Conservation (phyloP, 2,113 vertebrate species). For the Uria aalge region DNA sequence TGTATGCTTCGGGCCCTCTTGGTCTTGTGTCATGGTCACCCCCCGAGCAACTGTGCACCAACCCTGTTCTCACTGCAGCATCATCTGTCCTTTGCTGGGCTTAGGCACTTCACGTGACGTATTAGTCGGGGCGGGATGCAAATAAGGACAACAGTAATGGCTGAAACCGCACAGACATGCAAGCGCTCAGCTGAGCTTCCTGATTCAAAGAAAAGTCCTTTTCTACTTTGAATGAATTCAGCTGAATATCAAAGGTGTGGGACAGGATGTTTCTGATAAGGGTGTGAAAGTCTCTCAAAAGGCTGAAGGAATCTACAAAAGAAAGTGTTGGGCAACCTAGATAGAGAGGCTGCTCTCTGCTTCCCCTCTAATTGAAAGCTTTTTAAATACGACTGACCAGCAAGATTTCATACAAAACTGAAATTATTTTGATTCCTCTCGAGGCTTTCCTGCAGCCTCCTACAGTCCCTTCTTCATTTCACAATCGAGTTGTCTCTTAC, state of each 20-base stretch:
- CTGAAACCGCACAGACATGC: not conserved
- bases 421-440: not conserved
- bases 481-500: slow-evolving; percentile 63
- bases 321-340: not conserved
- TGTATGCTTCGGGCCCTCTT: not conserved
- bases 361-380: not conserved
- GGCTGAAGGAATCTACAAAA: not conserved
- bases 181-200: not conserved
- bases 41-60: not conserved
- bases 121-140: not conserved
- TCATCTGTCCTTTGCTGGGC: not conserved
- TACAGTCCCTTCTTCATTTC: not conserved
- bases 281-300: not conserved
- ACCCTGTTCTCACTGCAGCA: not conserved
- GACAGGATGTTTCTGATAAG: not conserved
- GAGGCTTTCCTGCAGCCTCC: not conserved
- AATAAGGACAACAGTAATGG: not conserved
- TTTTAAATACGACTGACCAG: not conserved
- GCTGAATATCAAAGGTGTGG: not conserved
- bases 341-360: not conserved
- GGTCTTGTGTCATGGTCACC: not conserved
- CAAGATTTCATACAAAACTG: not conserved
- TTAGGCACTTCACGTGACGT: too few relatives aligned
- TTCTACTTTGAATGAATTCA: not conserved
- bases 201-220: not conserved